Evolutionary conservation across 2,797 vertebrate genomes (phyloP).

Genomic region (Oreochromis mossambicus): DNA sequence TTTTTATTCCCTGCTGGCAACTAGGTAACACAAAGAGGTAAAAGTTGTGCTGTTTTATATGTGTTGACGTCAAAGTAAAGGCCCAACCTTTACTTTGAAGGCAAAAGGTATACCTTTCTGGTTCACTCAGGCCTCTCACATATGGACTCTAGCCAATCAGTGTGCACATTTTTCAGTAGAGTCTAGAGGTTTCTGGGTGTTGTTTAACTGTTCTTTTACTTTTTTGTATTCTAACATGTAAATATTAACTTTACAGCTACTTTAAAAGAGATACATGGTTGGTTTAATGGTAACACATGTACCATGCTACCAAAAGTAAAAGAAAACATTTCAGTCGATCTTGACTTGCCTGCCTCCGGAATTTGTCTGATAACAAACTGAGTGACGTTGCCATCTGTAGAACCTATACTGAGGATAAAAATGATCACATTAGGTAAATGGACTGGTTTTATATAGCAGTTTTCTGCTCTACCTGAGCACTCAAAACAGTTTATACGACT

Average conservation of each 20-base stretch:
- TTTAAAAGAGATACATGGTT: neutral
- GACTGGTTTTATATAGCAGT: neutral
- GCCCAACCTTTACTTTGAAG: neutral
- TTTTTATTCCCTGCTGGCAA: neutral
- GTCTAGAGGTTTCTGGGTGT: neutral
- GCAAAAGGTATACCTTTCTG: neutral
- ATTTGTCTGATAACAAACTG: neutral
- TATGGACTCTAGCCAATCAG: neutral
- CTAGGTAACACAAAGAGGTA: accelerated
- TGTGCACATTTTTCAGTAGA: neutral
- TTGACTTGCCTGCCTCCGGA: neutral
- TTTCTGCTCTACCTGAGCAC: neutral
- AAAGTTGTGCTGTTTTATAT: neutral
- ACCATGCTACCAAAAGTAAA: neutral
- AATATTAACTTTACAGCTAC: neutral
- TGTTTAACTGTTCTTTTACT: neutral
- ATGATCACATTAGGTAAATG: neutral
- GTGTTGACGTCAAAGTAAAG: neutral
- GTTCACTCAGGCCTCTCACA: neutral
- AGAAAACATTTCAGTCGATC: neutral
- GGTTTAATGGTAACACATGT: neutral
- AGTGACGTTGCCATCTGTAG: neutral
- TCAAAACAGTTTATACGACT: neutral
- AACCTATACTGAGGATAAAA: neutral
- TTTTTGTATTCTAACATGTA: neutral